These are phyloP conservation scores for Patiria pectinifera DNA, from an alignment of 53 echinoderm and acorn worm species.

Conservation along the genomic window DNA sequence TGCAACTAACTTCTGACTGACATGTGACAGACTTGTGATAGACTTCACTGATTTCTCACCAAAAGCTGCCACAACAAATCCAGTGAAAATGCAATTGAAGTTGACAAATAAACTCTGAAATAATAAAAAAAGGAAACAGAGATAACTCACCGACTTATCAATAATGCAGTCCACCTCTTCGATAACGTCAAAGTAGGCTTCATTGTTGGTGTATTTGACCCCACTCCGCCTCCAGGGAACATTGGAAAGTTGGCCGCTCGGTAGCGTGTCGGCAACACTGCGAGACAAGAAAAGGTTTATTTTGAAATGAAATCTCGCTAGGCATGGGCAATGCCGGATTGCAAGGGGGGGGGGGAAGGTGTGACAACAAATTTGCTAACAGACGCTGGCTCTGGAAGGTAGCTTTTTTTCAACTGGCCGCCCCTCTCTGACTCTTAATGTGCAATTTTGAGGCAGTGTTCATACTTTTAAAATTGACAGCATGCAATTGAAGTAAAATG, in stretches of 20 bases:
- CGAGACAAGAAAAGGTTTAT: not conserved
- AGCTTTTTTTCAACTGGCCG: no score
- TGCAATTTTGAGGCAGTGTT: no score
- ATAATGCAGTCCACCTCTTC: conserved; percentile 98
- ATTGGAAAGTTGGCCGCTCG: conserved; percentile 95
- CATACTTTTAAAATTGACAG: no score
- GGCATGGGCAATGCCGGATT: no score
- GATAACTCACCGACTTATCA: conserved; percentile 83
- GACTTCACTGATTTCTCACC: not conserved
- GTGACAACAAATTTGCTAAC: no score
- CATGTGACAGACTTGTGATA: not conserved
- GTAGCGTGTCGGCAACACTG: conserved; percentile 92
- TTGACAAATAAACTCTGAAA: no score
- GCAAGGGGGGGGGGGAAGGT: no score
- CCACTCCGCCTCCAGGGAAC: conserved; percentile 96
- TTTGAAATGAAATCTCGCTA: not conserved
- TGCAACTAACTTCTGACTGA: no score
- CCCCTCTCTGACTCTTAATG: no score
- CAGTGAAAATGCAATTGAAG: no score
- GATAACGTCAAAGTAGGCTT: conserved; percentile 97
- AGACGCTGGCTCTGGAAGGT: no score
- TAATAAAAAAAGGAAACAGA: not conserved
- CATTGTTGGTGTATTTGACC: conserved; percentile 98
- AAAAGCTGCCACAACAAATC: not conserved
- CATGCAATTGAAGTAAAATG: not conserved